Evolutionary conservation across 35 echinoderm and acorn worm genomes (phyloP).

Genomic region (Anneissia japonica): DNA sequence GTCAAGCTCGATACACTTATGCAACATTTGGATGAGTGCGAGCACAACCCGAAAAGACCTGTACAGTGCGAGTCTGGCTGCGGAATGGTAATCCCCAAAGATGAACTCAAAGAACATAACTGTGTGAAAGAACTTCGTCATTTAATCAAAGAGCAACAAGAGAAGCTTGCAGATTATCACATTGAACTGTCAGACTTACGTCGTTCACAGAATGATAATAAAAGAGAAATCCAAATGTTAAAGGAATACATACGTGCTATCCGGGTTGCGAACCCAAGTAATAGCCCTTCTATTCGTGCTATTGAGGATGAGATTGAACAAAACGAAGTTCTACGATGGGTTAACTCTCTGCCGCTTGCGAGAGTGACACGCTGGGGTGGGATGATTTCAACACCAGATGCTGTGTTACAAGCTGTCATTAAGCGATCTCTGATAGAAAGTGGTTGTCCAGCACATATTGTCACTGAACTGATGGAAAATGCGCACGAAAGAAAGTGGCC

Average conservation of each 20-base stretch:
- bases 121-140: constrained; percentile 77
- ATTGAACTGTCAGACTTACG: constrained; percentile 68
- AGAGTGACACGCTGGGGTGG: constrained; percentile 94
- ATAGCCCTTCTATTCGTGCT: constrained; percentile 77
- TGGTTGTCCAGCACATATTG: constrained; percentile 77
- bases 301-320: constrained; percentile 98
- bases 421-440: constrained; percentile 92
- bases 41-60: constrained; percentile 93
- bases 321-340: constrained; percentile 93
- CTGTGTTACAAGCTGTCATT: constrained; percentile 91
- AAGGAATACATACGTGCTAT: constrained; percentile 96
- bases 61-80: constrained; percentile 82
- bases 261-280: constrained; percentile 71
- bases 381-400: constrained; percentile 98
- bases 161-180: constrained; percentile 42
- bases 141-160: constrained; percentile 72
- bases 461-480: constrained; percentile 95
- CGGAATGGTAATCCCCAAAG: constrained; percentile 94
- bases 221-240: constrained; percentile 83
- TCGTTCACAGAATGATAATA: constrained; percentile 51
- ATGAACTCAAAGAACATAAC: constrained; percentile 86
- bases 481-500: constrained; percentile 98
- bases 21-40: constrained; percentile 84
- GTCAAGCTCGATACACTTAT: constrained; percentile 74
- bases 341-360: constrained; percentile 80